Conservation (phyloP, 2,113 vertebrate genomes). For the Podarcis raffonei region DNA sequence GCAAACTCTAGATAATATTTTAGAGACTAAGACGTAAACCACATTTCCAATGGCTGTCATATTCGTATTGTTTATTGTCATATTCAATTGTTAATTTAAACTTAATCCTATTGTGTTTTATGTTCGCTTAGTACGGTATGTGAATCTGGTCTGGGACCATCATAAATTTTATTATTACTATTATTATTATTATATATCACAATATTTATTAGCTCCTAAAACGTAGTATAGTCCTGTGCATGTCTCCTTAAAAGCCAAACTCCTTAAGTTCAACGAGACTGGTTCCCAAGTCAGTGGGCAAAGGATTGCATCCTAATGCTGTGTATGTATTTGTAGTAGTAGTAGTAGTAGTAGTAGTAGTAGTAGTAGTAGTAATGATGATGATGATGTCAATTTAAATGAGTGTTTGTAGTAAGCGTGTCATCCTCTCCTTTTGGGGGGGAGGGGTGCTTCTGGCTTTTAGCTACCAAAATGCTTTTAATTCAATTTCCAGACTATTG, state of each 20-base stretch:
- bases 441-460: background rate
- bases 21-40: too few relatives aligned
- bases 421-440: background rate
- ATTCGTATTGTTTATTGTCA: too few relatives aligned
- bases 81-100: too few relatives aligned
- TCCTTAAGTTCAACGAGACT: background rate
- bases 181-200: background rate
- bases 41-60: too few relatives aligned
- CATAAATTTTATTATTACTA: too few relatives aligned
- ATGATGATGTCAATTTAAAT: background rate
- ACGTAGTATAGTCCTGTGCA: background rate
- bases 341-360: too few relatives aligned
- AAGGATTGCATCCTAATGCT: background rate
- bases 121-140: too few relatives aligned
- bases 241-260: background rate
- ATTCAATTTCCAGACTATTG: background rate
- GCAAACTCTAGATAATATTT: too few relatives aligned
- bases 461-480: background rate
- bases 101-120: too few relatives aligned
- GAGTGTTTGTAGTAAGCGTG: background rate
- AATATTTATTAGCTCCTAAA: background rate
- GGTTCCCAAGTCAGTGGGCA: background rate
- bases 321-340: background rate
- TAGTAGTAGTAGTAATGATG: too few relatives aligned
- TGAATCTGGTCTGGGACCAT: too few relatives aligned